These are phyloP conservation scores for Drosophila longiperda DNA, from an alignment of 2,888 invertebrate genomes.

Conservation along the genomic window DNA sequence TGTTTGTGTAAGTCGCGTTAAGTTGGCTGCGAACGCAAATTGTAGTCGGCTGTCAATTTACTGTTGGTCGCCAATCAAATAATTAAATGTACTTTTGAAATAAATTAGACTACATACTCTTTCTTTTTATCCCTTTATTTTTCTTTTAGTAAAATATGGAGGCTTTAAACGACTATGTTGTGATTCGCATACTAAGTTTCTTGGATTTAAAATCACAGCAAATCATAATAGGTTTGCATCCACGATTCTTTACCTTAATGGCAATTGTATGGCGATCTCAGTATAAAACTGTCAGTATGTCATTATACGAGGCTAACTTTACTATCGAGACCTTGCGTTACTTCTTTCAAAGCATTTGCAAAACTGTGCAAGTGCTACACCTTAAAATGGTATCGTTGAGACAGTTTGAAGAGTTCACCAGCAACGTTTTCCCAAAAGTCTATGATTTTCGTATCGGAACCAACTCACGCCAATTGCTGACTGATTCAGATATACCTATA, in stretches of 20 bases:
- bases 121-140: neutral
- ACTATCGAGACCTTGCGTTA: constrained; percentile 19
- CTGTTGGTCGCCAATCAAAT: neutral
- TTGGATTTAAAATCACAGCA: constrained; percentile 50
- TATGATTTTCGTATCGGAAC: constrained; percentile 63
- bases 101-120: neutral
- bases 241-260: constrained; percentile 55
- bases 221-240: constrained; percentile 33
- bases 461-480: constrained; percentile 11
- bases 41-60: neutral
- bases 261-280: constrained; percentile 46
- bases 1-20: constrained; percentile 17
- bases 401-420: constrained; percentile 32
- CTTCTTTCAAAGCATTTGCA: constrained; percentile 39
- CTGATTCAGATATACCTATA: constrained; percentile 43
- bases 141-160: constrained; percentile 43
- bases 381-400: constrained; percentile 35
- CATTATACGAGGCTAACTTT: constrained; percentile 38
- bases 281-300: constrained; percentile 36
- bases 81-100: neutral
- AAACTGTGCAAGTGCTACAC: constrained; percentile 28
- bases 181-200: constrained; percentile 45
- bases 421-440: constrained; percentile 39
- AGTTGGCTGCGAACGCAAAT: constrained; percentile 31
- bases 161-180: constrained; percentile 44